Evolutionary conservation across 64 coral and sea anemone genomes (phyloP).

Genomic region (Dendronephthya gigantea): DNA sequence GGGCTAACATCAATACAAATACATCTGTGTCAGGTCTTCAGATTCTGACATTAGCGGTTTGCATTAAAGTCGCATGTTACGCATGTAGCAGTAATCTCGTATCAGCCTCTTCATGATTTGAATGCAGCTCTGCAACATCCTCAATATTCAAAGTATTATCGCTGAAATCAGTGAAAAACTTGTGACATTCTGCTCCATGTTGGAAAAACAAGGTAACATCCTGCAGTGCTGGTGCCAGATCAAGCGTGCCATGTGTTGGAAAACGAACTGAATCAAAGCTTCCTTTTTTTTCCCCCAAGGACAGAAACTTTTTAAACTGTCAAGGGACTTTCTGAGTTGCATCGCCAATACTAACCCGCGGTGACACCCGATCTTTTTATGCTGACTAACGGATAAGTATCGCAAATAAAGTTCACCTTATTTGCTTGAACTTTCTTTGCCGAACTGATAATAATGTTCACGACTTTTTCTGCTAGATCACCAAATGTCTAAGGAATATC

Average conservation of each 20-base stretch:
- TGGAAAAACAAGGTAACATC: background rate
- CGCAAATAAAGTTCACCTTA: no score
- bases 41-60: background rate
- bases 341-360: background rate
- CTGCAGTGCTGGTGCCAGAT: no score
- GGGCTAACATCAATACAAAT: slow-evolving; percentile 6
- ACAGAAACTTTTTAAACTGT: background rate
- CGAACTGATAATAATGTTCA: background rate
- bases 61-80: no score
- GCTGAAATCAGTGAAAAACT: no score
- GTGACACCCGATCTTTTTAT: background rate
- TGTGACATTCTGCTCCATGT: no score
- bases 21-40: slow-evolving; percentile 3
- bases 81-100: no score
- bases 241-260: background rate
- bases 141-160: no score
- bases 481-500: background rate
- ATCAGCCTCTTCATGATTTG: no score
- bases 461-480: slow-evolving; percentile 2
- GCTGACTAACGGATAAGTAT: background rate
- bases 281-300: background rate
- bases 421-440: background rate
- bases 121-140: no score
- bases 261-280: background rate
- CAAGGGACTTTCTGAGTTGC: background rate